Percentiles rank a stretch among this genome's conserved stretches.
Evolutionary conservation across 1,140 invertebrate genomes (phyloP).

Genomic region (Dreissena rostriformis): DNA sequence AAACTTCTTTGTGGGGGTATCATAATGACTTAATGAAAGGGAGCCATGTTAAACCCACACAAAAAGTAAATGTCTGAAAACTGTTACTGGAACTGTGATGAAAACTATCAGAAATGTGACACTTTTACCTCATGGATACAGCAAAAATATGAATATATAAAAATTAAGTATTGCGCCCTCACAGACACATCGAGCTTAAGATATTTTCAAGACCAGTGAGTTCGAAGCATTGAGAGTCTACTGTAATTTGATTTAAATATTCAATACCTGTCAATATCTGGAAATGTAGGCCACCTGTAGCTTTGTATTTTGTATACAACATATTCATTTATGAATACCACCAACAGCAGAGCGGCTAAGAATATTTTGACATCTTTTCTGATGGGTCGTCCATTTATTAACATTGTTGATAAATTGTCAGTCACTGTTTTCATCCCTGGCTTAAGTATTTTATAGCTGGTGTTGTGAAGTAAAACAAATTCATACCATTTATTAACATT

Average conservation of each 20-base stretch:
- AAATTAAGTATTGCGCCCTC: not conserved
- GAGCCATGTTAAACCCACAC: too few species aligned
- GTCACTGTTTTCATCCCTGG: too few species aligned
- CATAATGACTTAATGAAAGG: too few species aligned
- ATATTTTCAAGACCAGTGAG: not conserved
- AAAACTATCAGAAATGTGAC: not conserved
- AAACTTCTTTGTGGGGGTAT: too few species aligned
- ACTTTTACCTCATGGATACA: not conserved
- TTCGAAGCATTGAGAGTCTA: not conserved
- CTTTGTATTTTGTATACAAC: conserved; percentile 69
- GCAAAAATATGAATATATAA: not conserved
- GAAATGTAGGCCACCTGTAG: conserved; percentile 69
- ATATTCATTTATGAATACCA: conserved; percentile 68
- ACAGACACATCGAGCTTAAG: not conserved
- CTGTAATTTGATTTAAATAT: not conserved
- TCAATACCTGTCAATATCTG: conserved; percentile 53
- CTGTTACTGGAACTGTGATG: not conserved
- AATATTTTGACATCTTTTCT: conserved; percentile 22
- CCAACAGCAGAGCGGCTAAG: conserved; percentile 39
- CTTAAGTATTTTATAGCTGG: too few species aligned
- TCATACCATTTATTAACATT: too few species aligned
- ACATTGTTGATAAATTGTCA: too few species aligned
- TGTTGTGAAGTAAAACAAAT: too few species aligned
- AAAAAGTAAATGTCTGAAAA: too few species aligned
- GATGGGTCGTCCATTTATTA: too few species aligned